Conservation (phyloP, 2,113 vertebrate species). For the Paramisgurnus dabryanus region DNA sequence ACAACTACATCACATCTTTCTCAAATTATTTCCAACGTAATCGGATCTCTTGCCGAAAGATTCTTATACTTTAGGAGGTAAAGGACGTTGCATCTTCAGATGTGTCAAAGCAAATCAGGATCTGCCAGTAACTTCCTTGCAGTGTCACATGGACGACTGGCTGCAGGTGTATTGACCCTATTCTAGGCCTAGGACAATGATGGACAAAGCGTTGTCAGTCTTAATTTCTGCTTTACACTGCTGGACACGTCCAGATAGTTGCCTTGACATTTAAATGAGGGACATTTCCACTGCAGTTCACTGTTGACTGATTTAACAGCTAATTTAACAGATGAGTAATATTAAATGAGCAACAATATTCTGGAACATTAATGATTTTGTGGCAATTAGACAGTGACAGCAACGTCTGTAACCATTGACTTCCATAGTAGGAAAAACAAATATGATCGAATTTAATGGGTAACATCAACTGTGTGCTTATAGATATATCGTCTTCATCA, state of each 20-base stretch:
- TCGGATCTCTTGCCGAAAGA: neutral
- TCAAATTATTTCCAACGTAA: neutral
- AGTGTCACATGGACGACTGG: conserved; percentile 24
- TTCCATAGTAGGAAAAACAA: too few species aligned
- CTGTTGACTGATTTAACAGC: neutral
- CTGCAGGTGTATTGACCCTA: conserved; percentile 28
- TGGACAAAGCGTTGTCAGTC: conserved; percentile 15
- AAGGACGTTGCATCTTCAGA: conserved; percentile 15
- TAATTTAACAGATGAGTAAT: neutral
- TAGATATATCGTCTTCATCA: too few species aligned
- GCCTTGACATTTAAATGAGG: conserved; percentile 17
- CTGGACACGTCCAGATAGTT: neutral
- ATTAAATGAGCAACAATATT: conserved; percentile 20
- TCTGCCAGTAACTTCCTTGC: neutral
- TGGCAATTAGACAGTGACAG: conserved; percentile 1
- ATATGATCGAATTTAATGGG: too few species aligned
- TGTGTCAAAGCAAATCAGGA: conserved; percentile 37
- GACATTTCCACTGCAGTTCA: conserved; percentile 1
- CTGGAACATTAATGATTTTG: neutral
- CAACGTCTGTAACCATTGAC: too few species aligned
- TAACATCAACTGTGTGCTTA: too few species aligned
- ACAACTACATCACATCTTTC: neutral
- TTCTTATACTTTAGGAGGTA: neutral
- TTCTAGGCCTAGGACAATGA: neutral
- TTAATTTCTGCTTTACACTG: neutral